Percentiles rank a stretch among this genome's conserved stretches.
Conservation (phyloP, 2,888 invertebrate species). For the Drosophila maculinotata region DNA sequence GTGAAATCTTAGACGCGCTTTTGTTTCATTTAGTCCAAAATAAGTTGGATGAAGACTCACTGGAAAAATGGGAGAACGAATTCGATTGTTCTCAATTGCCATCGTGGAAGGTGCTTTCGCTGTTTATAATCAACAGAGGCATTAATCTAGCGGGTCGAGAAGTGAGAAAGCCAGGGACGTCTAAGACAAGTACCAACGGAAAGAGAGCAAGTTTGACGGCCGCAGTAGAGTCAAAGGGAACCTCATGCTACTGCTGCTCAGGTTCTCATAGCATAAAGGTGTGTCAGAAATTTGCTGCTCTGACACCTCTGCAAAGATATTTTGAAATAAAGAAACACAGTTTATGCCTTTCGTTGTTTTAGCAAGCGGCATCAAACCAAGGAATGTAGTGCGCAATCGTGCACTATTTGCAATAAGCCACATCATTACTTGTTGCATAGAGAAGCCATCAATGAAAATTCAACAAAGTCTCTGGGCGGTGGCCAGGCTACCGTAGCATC, state of each 20-base stretch:
- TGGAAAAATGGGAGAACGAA: constrained; percentile 9
- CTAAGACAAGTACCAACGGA: too few relatives aligned
- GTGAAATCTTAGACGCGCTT: background rate
- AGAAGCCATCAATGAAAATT: background rate
- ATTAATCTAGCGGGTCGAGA: too few relatives aligned
- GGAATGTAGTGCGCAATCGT: background rate
- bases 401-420: constrained; percentile 10
- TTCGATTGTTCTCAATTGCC: background rate
- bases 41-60: background rate
- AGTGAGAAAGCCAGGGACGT: too few relatives aligned
- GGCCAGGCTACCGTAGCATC: background rate
- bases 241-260: too few relatives aligned
- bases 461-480: background rate
- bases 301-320: too few relatives aligned
- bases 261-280: too few relatives aligned
- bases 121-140: too few relatives aligned
- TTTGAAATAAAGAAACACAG: too few relatives aligned
- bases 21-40: background rate
- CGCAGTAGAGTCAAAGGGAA: too few relatives aligned
- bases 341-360: too few relatives aligned
- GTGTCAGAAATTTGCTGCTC: too few relatives aligned
- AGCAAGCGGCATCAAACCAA: constrained; percentile 9
- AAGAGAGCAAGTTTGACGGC: too few relatives aligned
- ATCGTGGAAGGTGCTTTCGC: background rate
- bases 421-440: constrained; percentile 21